Evolutionary conservation across 2,888 invertebrate species (phyloP).

Genomic region (Nemoura dubitans): DNA sequence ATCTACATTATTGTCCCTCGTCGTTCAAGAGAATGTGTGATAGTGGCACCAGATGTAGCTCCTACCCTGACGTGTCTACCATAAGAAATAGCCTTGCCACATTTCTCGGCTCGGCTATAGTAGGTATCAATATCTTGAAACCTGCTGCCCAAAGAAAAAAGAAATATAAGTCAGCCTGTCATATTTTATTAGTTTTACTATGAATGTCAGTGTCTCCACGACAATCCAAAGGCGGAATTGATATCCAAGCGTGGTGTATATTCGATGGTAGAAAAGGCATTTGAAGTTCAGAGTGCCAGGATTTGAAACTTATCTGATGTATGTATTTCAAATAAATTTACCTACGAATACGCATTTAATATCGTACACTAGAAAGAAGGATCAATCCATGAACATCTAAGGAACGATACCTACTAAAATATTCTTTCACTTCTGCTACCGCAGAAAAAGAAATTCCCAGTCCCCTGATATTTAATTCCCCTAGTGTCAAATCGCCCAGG

Average conservation of each 20-base stretch:
- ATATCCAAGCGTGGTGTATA: neutral
- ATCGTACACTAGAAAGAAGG: neutral
- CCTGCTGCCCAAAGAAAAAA: constrained; percentile 18
- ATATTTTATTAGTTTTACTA: constrained; percentile 32
- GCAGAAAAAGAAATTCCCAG: neutral
- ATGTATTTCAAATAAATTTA: neutral
- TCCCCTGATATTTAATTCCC: neutral
- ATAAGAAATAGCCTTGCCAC: constrained; percentile 20
- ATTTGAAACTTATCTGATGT: neutral
- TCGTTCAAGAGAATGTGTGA: constrained; percentile 21
- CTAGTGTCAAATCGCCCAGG: neutral
- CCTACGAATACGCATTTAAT: too few relatives aligned
- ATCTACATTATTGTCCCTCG: constrained; percentile 15
- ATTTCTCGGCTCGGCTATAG: neutral
- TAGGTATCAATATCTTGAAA: constrained; percentile 1
- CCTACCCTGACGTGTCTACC: neutral
- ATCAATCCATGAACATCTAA: neutral
- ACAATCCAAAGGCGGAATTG: neutral
- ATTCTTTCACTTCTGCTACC: neutral
- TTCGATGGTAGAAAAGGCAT: neutral
- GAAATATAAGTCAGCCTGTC: constrained; percentile 30
- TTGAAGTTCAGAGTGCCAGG: neutral
- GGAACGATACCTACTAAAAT: too few relatives aligned
- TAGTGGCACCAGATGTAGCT: neutral
- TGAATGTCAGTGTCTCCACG: neutral